phyloP scores from a whole-genome alignment of 2,797 vertebrate genomes.

The Halcyon badia region DNA sequence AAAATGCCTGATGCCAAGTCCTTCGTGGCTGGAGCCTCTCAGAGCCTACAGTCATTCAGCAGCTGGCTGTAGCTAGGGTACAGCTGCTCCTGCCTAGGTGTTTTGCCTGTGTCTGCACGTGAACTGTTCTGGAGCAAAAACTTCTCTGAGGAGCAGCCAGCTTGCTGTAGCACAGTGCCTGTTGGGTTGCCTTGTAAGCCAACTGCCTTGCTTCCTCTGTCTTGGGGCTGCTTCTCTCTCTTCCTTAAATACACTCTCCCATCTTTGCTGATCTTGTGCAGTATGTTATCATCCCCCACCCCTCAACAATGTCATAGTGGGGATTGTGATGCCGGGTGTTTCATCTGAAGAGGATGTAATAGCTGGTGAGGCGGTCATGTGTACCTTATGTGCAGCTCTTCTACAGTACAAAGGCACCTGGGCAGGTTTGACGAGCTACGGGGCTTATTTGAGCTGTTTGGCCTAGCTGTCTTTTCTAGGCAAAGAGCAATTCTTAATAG shows the following conservation, averaged over 20 bases:
- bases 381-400: background rate
- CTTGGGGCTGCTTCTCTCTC: background rate
- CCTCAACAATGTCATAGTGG: background rate
- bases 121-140: background rate
- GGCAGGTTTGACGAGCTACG: background rate
- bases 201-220: background rate
- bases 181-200: background rate
- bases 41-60: background rate
- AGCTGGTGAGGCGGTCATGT: background rate
- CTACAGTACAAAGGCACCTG: background rate
- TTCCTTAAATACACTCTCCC: background rate
- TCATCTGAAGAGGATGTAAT: background rate
- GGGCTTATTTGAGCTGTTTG: background rate
- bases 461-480: background rate
- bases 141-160: background rate
- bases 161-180: background rate
- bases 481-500: background rate
- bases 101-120: background rate
- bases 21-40: background rate
- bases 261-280: background rate
- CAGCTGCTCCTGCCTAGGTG: background rate
- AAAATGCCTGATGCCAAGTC: background rate
- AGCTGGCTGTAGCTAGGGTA: background rate
- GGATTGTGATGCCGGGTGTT: background rate
- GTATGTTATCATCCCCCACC: background rate